Evolutionary conservation across 2,113 vertebrate genomes (phyloP).

Genomic region (Melanocharis versteri): DNA sequence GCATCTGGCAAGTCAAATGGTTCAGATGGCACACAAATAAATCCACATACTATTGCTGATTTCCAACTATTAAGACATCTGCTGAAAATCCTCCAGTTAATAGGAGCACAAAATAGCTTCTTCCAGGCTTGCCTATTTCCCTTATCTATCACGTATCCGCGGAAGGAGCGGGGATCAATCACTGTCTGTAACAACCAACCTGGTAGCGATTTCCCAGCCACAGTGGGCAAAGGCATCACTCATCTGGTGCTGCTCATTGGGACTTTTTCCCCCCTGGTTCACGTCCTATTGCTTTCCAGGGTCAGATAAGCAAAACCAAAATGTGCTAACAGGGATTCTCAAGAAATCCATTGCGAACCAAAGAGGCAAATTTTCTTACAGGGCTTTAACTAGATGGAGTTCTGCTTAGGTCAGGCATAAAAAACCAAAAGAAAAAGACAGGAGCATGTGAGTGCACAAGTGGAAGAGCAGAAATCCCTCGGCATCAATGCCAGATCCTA

Average conservation of each 20-base stretch:
- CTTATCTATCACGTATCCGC: neutral
- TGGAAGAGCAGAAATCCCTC: constrained; percentile 49
- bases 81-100: constrained; percentile 57
- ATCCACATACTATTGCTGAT: constrained; percentile 57
- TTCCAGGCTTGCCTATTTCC: constrained; percentile 38
- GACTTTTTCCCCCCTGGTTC: neutral
- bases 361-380: neutral
- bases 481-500: constrained; percentile 49
- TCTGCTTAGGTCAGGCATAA: constrained; percentile 20
- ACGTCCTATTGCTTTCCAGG: neutral
- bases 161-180: constrained; percentile 26
- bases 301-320: neutral
- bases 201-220: constrained; percentile 17
- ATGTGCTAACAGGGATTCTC: neutral
- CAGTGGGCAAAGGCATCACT: neutral
- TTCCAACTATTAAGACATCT: constrained; percentile 64
- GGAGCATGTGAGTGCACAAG: neutral
- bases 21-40: constrained; percentile 66
- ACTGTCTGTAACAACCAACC: neutral
- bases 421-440: neutral
- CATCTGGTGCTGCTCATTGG: neutral
- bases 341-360: neutral
- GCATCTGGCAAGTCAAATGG: constrained; percentile 51
- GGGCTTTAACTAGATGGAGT: neutral
- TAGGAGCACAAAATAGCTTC: constrained; percentile 39